Base-by-base conservation (phyloP, 2,113 vertebrate genomes). In the Xyliphius kryptos region DNA sequence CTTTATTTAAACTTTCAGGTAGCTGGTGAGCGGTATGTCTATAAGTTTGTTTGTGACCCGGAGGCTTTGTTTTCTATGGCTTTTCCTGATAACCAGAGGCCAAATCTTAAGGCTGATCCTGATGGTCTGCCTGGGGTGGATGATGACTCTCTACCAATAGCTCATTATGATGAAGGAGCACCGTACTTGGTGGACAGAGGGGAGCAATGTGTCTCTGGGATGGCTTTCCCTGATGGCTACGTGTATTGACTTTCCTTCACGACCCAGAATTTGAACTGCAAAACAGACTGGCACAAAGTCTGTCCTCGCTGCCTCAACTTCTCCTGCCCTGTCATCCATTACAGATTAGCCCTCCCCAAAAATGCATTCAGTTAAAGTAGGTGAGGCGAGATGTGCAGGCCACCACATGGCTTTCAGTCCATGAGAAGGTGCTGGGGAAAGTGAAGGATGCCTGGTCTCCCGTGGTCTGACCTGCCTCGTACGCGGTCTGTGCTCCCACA, bases 31-130 rank as follows among this genome's bases (percentile, higher is more conserved):
- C 82, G 95, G 75, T 98, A 98, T 0, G 95, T 98, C 68, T 98
- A 98, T 70, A 98, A 98, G 76, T 98, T 98, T 5, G 95, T 98
- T 74, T 98, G 95, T 0, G 94, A 97, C 74, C 95, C 94, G 0
- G 94, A 98, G 13, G 95, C 94, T 3, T 90, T 98, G 15, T 98
- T 98, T 67, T 97, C 93, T 72, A 97, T 98, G 94, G 94, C 94
- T 47, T 98, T 97, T 74, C 94, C 95, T 0, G 95, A 98, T 84
- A 95, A 95, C 83, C 95, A 95, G 79, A 88, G 93, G 71, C 94
- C 93, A 1, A 94, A 88, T 82, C 85, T 97, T 81, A 98, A 97
- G 82, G 85, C 82, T 0, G 95, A 97, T 80, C 88, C 88, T 0
- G 93, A 96, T 71, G 50, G 80, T 70, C 68, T 89, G 61, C 76